A percentile compares a stretch with the other conserved stretches of the same genome.
phyloP scores from a whole-genome alignment of 2,888 invertebrate genomes.

The Agonopterix arenella region DNA sequence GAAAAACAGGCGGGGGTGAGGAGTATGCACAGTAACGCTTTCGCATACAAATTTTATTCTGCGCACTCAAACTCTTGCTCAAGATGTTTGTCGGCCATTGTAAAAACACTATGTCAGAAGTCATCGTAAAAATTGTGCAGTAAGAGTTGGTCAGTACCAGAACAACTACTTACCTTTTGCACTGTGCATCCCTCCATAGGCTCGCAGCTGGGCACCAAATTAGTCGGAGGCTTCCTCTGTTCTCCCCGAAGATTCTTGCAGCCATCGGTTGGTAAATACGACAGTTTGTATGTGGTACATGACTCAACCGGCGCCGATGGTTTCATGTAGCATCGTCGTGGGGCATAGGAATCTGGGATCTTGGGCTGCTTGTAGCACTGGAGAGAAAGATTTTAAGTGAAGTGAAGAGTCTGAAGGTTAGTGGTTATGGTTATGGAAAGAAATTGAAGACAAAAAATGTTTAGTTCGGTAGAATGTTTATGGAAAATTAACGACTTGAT shows the following conservation, averaged over 20 bases:
- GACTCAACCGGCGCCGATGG: constrained; percentile 77
- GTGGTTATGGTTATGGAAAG: too few species aligned
- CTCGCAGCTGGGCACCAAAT: constrained; percentile 57
- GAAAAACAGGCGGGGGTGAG: too few species aligned
- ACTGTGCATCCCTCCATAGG: constrained; percentile 66
- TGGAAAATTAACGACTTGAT: too few species aligned
- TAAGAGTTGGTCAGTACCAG: too few species aligned
- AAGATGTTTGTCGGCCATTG: too few species aligned
- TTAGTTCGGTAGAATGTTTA: too few species aligned
- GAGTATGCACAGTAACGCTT: too few species aligned
- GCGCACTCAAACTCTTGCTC: too few species aligned
- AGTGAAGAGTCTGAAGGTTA: neutral
- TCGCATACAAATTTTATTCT: too few species aligned
- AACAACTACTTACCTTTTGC: constrained; percentile 37
- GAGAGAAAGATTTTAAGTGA: neutral
- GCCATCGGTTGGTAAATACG: constrained; percentile 73
- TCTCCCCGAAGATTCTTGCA: constrained; percentile 55
- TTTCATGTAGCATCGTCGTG: constrained; percentile 71
- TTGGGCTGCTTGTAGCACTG: constrained; percentile 76
- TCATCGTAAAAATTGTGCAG: too few species aligned
- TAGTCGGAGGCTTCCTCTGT: constrained; percentile 41
- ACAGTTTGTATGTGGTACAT: constrained; percentile 81
- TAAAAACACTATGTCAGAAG: too few species aligned
- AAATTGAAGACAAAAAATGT: too few species aligned
- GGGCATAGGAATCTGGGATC: constrained; percentile 76